Evolutionary conservation across 2,113 vertebrate genomes (phyloP).

Genomic region (Microtus pennsylvanicus): DNA sequence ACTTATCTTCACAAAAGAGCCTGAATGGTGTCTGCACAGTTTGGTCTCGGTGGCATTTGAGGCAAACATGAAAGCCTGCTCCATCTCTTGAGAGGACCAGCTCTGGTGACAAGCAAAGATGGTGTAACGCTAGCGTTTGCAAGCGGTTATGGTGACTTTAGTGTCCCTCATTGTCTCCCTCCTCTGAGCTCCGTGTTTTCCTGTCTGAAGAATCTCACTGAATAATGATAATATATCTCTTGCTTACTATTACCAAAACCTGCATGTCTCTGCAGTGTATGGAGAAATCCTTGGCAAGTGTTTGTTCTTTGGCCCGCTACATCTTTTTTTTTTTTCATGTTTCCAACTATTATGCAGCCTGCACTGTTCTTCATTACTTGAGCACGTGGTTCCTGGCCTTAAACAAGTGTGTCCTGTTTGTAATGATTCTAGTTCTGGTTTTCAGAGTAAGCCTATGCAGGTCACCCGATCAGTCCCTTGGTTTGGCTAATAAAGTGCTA

Average conservation of each 20-base stretch:
- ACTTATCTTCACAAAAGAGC: background rate
- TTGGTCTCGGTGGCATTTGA: constrained; percentile 31
- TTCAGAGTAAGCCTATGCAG: constrained; percentile 33
- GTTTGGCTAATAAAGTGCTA: constrained; percentile 26
- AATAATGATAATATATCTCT: constrained; percentile 29
- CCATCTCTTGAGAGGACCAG: background rate
- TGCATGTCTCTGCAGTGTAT: background rate
- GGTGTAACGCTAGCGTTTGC: background rate
- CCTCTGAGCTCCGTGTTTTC: background rate
- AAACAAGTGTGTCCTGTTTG: constrained; percentile 31
- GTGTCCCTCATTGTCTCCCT: constrained; percentile 5
- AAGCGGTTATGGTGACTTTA: constrained; percentile 12
- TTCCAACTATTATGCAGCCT: background rate
- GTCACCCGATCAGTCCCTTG: background rate
- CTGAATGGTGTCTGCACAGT: background rate
- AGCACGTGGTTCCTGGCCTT: constrained; percentile 1
- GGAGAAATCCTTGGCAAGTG: background rate
- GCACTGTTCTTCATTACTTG: constrained; percentile 2
- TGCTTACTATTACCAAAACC: constrained; percentile 52
- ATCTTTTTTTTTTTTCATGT: constrained; percentile 35
- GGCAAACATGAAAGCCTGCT: constrained; percentile 23
- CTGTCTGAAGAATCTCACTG: background rate
- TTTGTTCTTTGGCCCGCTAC: constrained; percentile 21
- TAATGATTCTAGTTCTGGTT: constrained; percentile 48
- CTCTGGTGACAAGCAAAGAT: background rate